Conservation (phyloP, 2,797 vertebrate genomes). For the Hoplostethus atlanticus region DNA sequence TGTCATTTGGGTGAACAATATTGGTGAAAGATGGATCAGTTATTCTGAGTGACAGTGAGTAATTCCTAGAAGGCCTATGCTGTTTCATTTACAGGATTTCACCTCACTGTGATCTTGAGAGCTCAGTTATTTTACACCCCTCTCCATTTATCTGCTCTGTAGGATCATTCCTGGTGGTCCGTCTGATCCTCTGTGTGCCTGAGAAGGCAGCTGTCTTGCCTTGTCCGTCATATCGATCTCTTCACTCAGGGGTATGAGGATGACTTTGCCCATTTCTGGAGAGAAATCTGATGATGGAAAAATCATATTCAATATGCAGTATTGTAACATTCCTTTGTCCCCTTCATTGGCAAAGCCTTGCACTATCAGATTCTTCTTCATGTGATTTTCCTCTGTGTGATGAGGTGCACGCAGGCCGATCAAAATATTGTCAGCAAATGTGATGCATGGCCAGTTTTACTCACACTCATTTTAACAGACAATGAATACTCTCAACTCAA, state of each 20-base stretch:
- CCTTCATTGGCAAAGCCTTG: not conserved
- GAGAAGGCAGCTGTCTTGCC: constrained; percentile 13
- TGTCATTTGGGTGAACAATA: constrained; percentile 37
- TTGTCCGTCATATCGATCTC: constrained; percentile 36
- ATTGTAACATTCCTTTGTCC: not conserved
- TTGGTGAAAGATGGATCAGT: constrained; percentile 26
- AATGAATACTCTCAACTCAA: not conserved
- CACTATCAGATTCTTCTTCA: not conserved
- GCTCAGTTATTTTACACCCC: constrained; percentile 15
- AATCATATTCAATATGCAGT: too few species aligned
- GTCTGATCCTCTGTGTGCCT: not conserved
- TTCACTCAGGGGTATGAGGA: constrained; percentile 20
- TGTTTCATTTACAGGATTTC: constrained; percentile 27
- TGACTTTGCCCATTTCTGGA: constrained; percentile 4
- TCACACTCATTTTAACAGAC: not conserved
- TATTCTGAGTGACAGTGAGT: constrained; percentile 36
- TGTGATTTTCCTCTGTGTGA: not conserved
- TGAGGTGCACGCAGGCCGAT: not conserved
- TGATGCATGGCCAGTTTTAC: not conserved
- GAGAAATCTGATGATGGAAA: constrained; percentile 7
- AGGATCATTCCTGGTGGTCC: constrained; percentile 4
- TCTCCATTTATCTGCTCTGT: constrained; percentile 36
- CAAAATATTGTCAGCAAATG: not conserved
- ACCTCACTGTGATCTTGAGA: constrained; percentile 21
- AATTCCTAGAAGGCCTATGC: constrained; percentile 34